These are phyloP conservation scores for Acrobasis suavella DNA, from an alignment of 2,888 invertebrate species.

Conservation along the genomic window DNA sequence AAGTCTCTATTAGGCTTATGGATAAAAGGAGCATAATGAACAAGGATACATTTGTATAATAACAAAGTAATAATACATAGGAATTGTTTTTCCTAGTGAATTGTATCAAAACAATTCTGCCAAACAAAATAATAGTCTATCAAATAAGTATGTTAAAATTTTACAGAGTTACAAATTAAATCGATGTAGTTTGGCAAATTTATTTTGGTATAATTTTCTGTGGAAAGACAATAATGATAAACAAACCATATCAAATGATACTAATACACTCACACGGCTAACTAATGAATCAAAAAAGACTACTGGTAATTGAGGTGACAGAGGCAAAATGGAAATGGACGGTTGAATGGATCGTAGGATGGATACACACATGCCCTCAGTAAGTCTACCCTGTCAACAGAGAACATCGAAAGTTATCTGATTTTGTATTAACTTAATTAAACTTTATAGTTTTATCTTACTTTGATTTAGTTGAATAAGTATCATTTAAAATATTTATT, in stretches of 20 bases:
- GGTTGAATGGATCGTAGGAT: slow-evolving; percentile 43
- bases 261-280: slow-evolving; percentile 66
- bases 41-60: neutral
- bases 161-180: neutral
- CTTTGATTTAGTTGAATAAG: slow-evolving; percentile 31
- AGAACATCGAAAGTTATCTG: slow-evolving; percentile 46
- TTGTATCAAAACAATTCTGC: slow-evolving; percentile 29
- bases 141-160: neutral
- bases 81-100: slow-evolving; percentile 30
- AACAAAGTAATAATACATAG: neutral
- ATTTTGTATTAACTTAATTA: neutral
- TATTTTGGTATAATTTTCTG: slow-evolving; percentile 33
- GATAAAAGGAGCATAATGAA: neutral
- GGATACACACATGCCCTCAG: slow-evolving; percentile 56
- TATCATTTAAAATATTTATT: slow-evolving; percentile 2
- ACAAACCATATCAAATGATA: slow-evolving; percentile 51
- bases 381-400: slow-evolving; percentile 39
- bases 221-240: slow-evolving; percentile 70
- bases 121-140: neutral
- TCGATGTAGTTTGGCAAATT: slow-evolving; percentile 26
- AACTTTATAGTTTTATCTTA: slow-evolving; percentile 26
- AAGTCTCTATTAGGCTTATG: slow-evolving; percentile 1
- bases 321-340: slow-evolving; percentile 45
- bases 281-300: slow-evolving; percentile 73
- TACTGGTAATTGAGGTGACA: slow-evolving; percentile 52